phyloP scores from a whole-genome alignment of 2,797 vertebrate genomes.

The Nyctibius grandis region DNA sequence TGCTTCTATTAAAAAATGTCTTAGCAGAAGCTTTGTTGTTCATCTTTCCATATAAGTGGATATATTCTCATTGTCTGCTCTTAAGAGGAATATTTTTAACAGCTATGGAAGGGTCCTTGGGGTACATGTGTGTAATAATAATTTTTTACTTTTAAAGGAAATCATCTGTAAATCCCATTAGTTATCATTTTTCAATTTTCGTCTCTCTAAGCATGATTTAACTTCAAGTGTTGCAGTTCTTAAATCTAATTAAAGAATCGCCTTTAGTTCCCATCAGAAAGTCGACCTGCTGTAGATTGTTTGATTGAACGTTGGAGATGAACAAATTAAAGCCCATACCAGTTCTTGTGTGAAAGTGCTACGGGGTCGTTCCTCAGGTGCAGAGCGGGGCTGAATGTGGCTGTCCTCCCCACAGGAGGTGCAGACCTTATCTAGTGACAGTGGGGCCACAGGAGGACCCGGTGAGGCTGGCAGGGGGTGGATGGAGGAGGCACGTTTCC shows the following conservation, averaged over 20 bases:
- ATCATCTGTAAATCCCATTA: constrained; percentile 50
- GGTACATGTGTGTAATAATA: constrained; percentile 17
- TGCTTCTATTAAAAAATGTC: constrained; percentile 1
- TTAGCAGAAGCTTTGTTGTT: constrained; percentile 31
- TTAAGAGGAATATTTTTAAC: constrained; percentile 50
- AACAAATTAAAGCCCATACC: not conserved
- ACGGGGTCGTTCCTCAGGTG: rapidly evolving
- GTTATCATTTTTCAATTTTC: constrained; percentile 35
- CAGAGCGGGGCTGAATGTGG: rapidly evolving
- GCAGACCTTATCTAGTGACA: not conserved
- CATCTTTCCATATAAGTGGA: constrained; percentile 23
- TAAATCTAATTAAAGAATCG: constrained; percentile 53
- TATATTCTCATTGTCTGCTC: constrained; percentile 42
- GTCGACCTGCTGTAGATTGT: not conserved
- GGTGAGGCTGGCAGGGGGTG: rapidly evolving
- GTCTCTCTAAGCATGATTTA: constrained; percentile 49
- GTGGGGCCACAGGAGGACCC: rapidly evolving
- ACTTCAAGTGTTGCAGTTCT: constrained; percentile 33
- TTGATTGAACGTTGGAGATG: not conserved
- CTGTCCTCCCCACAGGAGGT: rapidly evolving
- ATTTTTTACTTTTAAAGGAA: constrained; percentile 44
- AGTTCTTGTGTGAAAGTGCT: not conserved
- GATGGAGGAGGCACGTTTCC: not conserved
- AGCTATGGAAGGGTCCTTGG: constrained; percentile 30
- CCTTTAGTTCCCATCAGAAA: constrained; percentile 20